Evolutionary conservation across 2,888 invertebrate genomes (phyloP), one percentile per base, ranked within the genome.

Genomic region (Xestobium rufovillosum): DNA sequence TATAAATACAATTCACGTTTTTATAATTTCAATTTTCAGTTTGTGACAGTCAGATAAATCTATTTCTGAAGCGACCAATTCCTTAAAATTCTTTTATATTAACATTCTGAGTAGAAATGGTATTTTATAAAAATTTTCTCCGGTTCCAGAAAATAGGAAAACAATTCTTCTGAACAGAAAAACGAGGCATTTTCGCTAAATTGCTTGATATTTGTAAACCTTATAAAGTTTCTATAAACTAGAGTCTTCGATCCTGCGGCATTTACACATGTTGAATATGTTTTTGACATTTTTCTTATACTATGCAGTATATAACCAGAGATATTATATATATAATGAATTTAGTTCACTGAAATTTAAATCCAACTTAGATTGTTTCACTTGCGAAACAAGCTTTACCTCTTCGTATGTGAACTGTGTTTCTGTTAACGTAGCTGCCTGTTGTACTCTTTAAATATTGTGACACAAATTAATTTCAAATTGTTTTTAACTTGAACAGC

Each of bases 381-480:
- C 6, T 9, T 31, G 4, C 8, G 10, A 4, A 6, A 36, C 36
- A 8, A 43, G 11, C 23, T 11, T 11, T 2, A 33, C 28, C 14
- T 36, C 32, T 10, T 44, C 39, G 28, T 39, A 26, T 11, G 14
- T 31, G n/a, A 4, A 6, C 11, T 37, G n/a, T 35, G 13, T 11
- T 15, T 11, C 15, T 14, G 13, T n/a, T 19, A 34, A n/a, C 41
- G 14, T 49, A 44, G 27, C 44, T 49, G 28, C 45, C 36, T 3
- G 14, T 36, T 10, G 29, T 11, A 26, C 26, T 31, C 31, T 36
- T 44, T 26, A 44, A 38, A 34, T 41, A 41, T 35, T 48, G 44
- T 11, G 49, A 42, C 4, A 49, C 34, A 34, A 14, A 48, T 41
- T 34, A 45, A 16, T 43, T 45, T 47, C 27, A 48, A 38, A 41